Conservation (phyloP, 2,888 invertebrate genomes). For the Taphrorychus bicolor region DNA sequence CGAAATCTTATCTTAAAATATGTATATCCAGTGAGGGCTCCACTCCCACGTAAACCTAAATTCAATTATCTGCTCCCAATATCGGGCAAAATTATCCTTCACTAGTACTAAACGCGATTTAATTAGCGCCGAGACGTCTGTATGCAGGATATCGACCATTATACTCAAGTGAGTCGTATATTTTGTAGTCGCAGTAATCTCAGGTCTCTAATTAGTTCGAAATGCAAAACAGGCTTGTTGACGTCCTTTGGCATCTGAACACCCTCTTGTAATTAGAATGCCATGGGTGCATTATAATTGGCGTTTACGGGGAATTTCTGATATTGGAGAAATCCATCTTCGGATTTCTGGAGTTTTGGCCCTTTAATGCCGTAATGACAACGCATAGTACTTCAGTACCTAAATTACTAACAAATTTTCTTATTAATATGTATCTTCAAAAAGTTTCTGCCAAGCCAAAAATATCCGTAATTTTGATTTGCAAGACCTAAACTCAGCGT, state of each 20-base stretch:
- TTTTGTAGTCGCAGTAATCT: slow-evolving; percentile 34
- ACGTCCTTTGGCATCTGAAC: slow-evolving; percentile 30
- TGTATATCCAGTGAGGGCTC: not conserved
- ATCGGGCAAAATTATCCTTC: not conserved
- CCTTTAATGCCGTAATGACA: not conserved
- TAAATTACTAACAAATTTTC: not conserved
- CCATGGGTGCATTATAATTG: slow-evolving; percentile 45
- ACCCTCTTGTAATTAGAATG: slow-evolving; percentile 44
- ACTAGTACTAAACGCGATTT: not conserved
- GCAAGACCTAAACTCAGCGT: too few relatives aligned
- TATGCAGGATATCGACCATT: slow-evolving; percentile 21
- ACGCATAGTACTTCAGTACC: not conserved
- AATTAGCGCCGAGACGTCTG: slow-evolving; percentile 3
- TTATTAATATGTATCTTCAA: too few relatives aligned
- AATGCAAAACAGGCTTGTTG: slow-evolving; percentile 36
- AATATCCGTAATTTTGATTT: too few relatives aligned
- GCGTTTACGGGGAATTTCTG: slow-evolving; percentile 44
- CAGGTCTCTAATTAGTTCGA: slow-evolving; percentile 36
- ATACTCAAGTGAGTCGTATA: slow-evolving; percentile 24
- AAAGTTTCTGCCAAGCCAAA: too few relatives aligned
- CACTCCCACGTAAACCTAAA: not conserved
- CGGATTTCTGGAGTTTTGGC: not conserved
- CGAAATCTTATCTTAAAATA: not conserved
- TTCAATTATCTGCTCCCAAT: not conserved
- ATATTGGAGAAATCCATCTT: not conserved